Base-by-base conservation (phyloP, 2,797 vertebrate species). In the Acanthiza pusilla region DNA sequence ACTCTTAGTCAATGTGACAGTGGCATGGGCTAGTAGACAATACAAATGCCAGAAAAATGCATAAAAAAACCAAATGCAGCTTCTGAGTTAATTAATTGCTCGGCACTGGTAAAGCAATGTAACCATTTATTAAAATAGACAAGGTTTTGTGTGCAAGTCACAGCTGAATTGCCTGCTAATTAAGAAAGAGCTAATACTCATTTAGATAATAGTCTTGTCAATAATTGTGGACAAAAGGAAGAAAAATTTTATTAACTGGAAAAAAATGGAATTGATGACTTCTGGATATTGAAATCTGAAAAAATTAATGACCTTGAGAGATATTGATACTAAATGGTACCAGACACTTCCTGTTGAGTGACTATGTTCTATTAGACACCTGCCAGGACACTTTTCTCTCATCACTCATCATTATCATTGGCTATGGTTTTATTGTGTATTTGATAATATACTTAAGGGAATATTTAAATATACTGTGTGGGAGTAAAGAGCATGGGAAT, bases 91-190 rank as follows among this genome's bases (percentile, higher is more conserved):
- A 95, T 96, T 95, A 95, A 94, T 94, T 84, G 61, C 67, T 94
- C 27, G 55, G 27, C 53, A n/a, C 51, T 74, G 32, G 65, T 89
- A 94, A 84, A 93, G 66, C 85, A 87, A 88, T 88, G 88, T 94
- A 93, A 75, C 61, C 61, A 87, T 96, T 93, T 93, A 96, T 97
- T 97, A 96, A 95, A 97, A 93, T 65, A 91, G 96, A 93, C 95
- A 95, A 93, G 81, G 77, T 67, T 94, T 89, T 94, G 53, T 84
- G 71, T 94, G 89, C 7, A 10, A 92, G 85, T 95, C 94, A 95
- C 84, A 80, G 75, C 84, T 96, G 90, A 97, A 97, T 95, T 94
- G 94, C 55, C 67, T 91, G 78, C 90, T 94, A 96, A 97, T 96
- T 95, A 96, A 95, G 81, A 94, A 77, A 85, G 78, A 94, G 58